Evolutionary conservation across 1,140 invertebrate genomes (phyloP).

Genomic region (Littorina saxatilis): DNA sequence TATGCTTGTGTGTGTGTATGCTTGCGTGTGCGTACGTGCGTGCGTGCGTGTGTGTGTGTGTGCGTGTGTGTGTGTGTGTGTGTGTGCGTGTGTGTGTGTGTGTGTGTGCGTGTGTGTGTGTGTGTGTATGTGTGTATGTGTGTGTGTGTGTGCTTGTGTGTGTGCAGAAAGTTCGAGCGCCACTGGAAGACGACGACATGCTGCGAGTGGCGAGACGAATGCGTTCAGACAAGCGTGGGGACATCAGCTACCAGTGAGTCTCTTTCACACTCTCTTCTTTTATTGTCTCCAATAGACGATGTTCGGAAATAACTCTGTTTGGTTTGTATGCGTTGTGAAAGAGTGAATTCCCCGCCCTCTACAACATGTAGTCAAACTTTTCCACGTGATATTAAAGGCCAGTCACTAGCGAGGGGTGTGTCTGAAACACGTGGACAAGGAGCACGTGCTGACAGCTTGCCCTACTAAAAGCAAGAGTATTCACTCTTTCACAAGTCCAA

Average conservation of each 20-base stretch:
- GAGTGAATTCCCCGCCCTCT: no score
- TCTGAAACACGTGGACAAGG: no score
- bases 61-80: constrained; percentile 20
- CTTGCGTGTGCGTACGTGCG: not conserved
- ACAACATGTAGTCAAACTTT: no score
- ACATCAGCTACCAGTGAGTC: constrained; percentile 67
- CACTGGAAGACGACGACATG: constrained; percentile 60
- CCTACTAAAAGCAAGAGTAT: no score
- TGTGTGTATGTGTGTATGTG: constrained; percentile 11
- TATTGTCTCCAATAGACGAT: no score
- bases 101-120: constrained; percentile 18
- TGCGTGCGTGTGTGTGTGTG: constrained; percentile 7
- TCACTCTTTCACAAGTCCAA: no score
- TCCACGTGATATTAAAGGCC: no score
- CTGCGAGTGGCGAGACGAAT: constrained; percentile 56
- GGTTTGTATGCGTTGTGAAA: no score
- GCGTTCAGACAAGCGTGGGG: constrained; percentile 56
- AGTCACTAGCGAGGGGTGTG: no score
- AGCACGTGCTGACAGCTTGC: no score
- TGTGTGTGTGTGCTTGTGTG: constrained; percentile 29
- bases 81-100: constrained; percentile 22
- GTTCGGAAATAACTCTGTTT: no score
- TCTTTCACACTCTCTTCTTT: no score
- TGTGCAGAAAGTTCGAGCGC: constrained; percentile 59
- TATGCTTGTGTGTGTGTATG: not conserved